Percentiles rank a stretch among this genome's conserved stretches.
Evolutionary conservation across 1,140 invertebrate species (phyloP).

Genomic region (Alviniconcha marisindica): DNA sequence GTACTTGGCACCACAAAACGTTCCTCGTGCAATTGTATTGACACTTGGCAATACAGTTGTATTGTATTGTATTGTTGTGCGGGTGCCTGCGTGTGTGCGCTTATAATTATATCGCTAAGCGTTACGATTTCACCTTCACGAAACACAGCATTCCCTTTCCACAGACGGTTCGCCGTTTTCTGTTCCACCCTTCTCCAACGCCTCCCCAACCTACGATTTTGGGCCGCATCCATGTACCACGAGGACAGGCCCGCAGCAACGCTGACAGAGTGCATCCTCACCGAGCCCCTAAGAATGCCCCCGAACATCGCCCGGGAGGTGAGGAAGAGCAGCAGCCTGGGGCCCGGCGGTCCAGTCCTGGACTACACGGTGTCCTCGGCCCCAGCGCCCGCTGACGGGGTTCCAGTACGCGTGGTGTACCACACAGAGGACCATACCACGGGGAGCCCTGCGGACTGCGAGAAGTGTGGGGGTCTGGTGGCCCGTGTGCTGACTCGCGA

Average conservation of each 20-base stretch:
- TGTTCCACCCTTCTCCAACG: too few species aligned
- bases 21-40: too few species aligned
- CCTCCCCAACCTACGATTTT: not conserved
- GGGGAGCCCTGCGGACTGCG: not conserved
- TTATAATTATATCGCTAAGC: too few species aligned
- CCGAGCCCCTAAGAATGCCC: not conserved
- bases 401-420: not conserved
- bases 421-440: not conserved
- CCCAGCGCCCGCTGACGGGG: constrained; percentile 13
- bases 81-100: too few species aligned
- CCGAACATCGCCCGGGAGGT: constrained; percentile 6
- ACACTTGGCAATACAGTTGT: too few species aligned
- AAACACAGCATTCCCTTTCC: too few species aligned
- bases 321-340: not conserved
- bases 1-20: too few species aligned
- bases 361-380: not conserved
- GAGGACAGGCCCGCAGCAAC: not conserved
- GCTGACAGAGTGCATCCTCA: not conserved
- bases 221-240: constrained; percentile 15
- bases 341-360: not conserved
- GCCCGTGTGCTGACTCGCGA: not conserved
- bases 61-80: too few species aligned
- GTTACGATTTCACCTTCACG: not conserved
- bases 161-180: too few species aligned
- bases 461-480: constrained; percentile 7